Evolutionary conservation across 2,888 invertebrate species (phyloP).

Genomic region (Listrodromus nycthemerus): DNA sequence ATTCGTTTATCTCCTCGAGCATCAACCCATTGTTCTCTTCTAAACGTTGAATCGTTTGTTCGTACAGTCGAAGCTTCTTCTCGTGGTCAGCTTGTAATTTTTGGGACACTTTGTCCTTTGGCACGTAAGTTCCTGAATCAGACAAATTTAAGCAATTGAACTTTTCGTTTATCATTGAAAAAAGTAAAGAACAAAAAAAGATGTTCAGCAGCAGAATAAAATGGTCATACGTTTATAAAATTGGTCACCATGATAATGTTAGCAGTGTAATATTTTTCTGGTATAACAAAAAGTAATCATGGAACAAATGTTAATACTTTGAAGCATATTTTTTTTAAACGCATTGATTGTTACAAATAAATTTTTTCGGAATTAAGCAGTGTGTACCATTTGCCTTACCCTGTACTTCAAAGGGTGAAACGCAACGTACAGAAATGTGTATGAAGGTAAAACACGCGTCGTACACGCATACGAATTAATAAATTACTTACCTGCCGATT

Average conservation of each 20-base stretch:
- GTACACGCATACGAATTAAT: not conserved
- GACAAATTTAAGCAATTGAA: not conserved
- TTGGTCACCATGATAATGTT: not conserved
- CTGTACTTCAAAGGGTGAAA: not conserved
- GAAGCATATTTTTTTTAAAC: no score
- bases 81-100: constrained; percentile 68
- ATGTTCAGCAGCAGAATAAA: not conserved
- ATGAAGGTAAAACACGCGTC: not conserved
- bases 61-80: constrained; percentile 70
- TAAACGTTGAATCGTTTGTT: constrained; percentile 74
- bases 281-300: no score
- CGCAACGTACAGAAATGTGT: not conserved
- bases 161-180: not conserved
- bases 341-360: no score
- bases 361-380: no score
- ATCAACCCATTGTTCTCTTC: constrained; percentile 75
- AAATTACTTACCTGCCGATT: constrained; percentile 71
- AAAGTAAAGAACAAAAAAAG: not conserved
- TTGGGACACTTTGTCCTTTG: constrained; percentile 68
- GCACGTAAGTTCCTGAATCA: constrained; percentile 69
- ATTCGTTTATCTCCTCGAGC: constrained; percentile 72
- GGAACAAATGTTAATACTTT: no score
- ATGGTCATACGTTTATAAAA: not conserved
- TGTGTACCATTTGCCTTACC: no score
- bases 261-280: no score